A percentile compares a stretch with the other conserved stretches of the same genome.
These are phyloP conservation scores for Centroberyx gerrardi DNA, from an alignment of 2,797 vertebrate genomes.

Conservation along the genomic window DNA sequence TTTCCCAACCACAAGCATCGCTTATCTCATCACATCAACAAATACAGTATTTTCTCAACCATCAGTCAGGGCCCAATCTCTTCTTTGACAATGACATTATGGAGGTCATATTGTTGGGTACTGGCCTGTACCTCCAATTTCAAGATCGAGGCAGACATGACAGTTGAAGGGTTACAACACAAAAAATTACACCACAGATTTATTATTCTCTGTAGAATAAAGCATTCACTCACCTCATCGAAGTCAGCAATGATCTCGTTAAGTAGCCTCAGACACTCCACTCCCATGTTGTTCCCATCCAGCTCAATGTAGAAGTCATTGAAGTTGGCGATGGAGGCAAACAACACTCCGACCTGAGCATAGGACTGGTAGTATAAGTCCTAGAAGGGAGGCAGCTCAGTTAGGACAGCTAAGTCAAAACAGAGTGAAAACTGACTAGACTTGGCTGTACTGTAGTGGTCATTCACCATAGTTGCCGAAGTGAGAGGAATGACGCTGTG, in stretches of 20 bases:
- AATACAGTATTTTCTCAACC: conserved; percentile 56
- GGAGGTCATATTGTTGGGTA: conserved; percentile 9
- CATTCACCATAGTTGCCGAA: background rate
- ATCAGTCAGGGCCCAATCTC: conserved; percentile 46
- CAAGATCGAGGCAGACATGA: conserved; percentile 14
- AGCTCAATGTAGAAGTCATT: conserved; percentile 95
- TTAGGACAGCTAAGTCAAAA: background rate
- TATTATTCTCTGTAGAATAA: background rate
- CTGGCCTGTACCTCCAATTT: conserved; percentile 16
- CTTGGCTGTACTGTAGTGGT: background rate
- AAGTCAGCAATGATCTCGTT: conserved; percentile 95
- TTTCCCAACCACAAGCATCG: conserved; percentile 57
- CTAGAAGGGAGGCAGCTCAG: conserved; percentile 69
- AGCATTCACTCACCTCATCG: conserved; percentile 85
- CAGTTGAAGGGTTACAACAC: too few species aligned
- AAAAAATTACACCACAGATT: too few species aligned
- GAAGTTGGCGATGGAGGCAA: conserved; percentile 94
- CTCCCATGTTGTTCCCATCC: conserved; percentile 95
- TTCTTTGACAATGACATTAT: conserved; percentile 50
- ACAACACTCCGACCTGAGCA: conserved; percentile 93
- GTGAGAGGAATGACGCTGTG: background rate
- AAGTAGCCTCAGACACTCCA: conserved; percentile 92
- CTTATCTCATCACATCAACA: conserved; percentile 65
- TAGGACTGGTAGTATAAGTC: conserved; percentile 95
- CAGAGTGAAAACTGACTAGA: background rate